Conservation (phyloP, 2,888 invertebrate species). For the Mimas tiliae region DNA sequence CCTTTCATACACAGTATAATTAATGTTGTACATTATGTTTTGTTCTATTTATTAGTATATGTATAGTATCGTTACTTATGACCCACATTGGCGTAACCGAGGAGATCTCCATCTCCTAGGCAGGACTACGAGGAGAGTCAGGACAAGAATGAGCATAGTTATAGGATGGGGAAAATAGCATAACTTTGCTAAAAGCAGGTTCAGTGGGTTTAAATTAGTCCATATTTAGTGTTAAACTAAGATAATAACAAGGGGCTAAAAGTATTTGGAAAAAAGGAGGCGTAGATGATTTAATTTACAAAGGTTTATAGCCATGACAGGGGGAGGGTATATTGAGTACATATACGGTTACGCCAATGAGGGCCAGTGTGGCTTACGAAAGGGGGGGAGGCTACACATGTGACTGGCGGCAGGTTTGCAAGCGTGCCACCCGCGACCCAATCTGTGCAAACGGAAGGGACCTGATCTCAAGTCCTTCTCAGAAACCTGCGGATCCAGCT, state of each 20-base stretch:
- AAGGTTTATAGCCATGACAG: not conserved
- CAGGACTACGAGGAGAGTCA: not conserved
- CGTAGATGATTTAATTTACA: no score
- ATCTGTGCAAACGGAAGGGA: slow-evolving; percentile 93
- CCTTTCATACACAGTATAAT: slow-evolving; percentile 17
- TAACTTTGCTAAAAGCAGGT: no score
- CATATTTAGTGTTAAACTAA: no score
- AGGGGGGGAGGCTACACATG: not conserved
- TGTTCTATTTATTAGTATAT: slow-evolving; percentile 22
- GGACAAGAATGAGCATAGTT: not conserved
- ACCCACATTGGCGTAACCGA: not conserved
- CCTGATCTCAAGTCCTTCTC: slow-evolving; percentile 94
- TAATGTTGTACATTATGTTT: slow-evolving; percentile 18
- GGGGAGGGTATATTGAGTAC: not conserved
- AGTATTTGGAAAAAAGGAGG: not conserved
- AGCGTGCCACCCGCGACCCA: slow-evolving; percentile 96
- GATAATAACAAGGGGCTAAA: not conserved
- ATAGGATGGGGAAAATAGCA: no score
- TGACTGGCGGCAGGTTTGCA: slow-evolving; percentile 87
- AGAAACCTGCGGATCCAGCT: slow-evolving; percentile 94
- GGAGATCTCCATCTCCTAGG: no score
- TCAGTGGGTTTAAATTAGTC: no score
- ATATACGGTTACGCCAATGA: not conserved
- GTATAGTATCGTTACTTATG: not conserved
- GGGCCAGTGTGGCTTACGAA: not conserved